Conservation (phyloP, 2,113 vertebrate species). For the Percopsis transmontana region DNA sequence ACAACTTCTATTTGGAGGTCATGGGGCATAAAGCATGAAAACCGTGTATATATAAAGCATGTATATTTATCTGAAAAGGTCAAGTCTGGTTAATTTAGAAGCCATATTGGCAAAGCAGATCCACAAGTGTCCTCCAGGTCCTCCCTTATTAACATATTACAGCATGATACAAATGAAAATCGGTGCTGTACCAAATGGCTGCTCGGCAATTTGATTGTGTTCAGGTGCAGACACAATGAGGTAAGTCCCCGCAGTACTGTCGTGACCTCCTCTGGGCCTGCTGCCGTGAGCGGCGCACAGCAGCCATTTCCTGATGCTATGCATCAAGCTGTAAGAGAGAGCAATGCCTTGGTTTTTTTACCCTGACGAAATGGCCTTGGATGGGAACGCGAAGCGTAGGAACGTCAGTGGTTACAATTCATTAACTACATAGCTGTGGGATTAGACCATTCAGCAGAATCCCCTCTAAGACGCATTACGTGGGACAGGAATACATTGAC, state of each 20-base stretch:
- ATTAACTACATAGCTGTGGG: conserved; percentile 78
- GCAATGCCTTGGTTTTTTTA: conserved; percentile 77
- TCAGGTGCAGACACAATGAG: background rate
- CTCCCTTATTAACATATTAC: conserved; percentile 19
- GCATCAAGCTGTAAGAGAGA: conserved; percentile 76
- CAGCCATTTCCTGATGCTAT: conserved; percentile 85
- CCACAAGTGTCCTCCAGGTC: conserved; percentile 20
- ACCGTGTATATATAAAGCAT: too few relatives aligned
- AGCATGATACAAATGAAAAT: conserved; percentile 32
- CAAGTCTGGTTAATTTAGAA: conserved; percentile 19
- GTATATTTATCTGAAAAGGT: conserved; percentile 13
- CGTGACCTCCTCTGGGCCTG: conserved; percentile 55
- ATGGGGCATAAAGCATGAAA: conserved; percentile 10
- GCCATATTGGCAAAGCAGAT: conserved; percentile 26
- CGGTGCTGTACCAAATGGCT: conserved; percentile 25
- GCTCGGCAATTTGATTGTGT: conserved; percentile 25
- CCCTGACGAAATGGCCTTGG: conserved; percentile 81
- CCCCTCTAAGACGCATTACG: background rate
- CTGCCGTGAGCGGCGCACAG: conserved; percentile 80
- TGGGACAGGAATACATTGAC: conserved; percentile 9
- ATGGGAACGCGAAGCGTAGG: conserved; percentile 80
- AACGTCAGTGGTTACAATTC: conserved; percentile 72
- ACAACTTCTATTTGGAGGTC: background rate
- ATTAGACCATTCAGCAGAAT: conserved; percentile 71
- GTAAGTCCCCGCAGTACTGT: conserved; percentile 42